A percentile compares a stretch with the other conserved stretches of the same genome.
These are phyloP conservation scores for Papilio machaon DNA, from an alignment of 1,140 invertebrate species.

Conservation along the genomic window DNA sequence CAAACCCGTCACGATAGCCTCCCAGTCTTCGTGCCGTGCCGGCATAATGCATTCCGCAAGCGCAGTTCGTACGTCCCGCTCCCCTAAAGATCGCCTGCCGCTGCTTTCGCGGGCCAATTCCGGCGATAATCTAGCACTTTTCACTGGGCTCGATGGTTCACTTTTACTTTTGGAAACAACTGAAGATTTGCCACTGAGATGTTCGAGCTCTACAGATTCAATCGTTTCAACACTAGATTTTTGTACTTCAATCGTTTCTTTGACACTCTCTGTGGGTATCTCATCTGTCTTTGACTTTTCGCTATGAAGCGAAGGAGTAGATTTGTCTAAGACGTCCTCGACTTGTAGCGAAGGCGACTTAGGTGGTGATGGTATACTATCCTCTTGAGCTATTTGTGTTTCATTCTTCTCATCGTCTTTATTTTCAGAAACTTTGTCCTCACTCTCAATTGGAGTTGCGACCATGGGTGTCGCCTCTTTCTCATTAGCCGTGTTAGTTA, in stretches of 20 bases:
- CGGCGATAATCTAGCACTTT: constrained; percentile 53
- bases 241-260: constrained; percentile 29
- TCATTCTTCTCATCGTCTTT: constrained; percentile 43
- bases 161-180: constrained; percentile 39
- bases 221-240: constrained; percentile 13
- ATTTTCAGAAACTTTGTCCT: constrained; percentile 38
- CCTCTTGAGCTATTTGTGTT: constrained; percentile 41
- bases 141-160: constrained; percentile 44
- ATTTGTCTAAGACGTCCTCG: constrained; percentile 65
- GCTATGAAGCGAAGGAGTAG: constrained; percentile 44
- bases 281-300: constrained; percentile 37
- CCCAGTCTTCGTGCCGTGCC: constrained; percentile 88
- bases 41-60: constrained; percentile 71
- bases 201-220: constrained; percentile 24
- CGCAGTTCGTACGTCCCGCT: constrained; percentile 69
- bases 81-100: constrained; percentile 41
- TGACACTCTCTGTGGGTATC: neutral
- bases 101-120: constrained; percentile 46
- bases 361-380: constrained; percentile 47
- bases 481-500: constrained; percentile 42
- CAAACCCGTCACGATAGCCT: constrained; percentile 90
- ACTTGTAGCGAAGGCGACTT: constrained; percentile 68
- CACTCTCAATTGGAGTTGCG: constrained; percentile 17
- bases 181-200: constrained; percentile 18
- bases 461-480: constrained; percentile 42